phyloP scores from a whole-genome alignment of 2,113 vertebrate species.

The Oncorhynchus keta region DNA sequence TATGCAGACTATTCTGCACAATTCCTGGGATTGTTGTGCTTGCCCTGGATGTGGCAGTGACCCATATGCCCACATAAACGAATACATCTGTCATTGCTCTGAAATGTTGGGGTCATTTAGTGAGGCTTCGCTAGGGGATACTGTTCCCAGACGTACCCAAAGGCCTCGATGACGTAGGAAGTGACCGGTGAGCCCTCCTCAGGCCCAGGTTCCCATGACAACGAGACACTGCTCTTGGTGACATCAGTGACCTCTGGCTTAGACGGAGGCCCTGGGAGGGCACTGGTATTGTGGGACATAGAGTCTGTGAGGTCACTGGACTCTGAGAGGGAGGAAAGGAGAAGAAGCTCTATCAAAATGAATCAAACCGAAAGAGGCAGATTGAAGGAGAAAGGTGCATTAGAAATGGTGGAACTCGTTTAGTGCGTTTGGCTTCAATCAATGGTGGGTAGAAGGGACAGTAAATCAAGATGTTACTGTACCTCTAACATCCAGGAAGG shows the following conservation, averaged over 20 bases:
- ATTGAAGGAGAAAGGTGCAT: neutral
- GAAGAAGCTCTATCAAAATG: conserved; percentile 21
- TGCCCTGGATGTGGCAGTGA: conserved; percentile 7
- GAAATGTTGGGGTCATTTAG: conserved; percentile 60
- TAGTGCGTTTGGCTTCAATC: neutral
- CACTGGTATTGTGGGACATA: conserved; percentile 82
- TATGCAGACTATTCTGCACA: neutral
- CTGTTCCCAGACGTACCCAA: conserved; percentile 83
- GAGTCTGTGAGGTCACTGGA: conserved; percentile 82
- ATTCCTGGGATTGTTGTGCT: conserved; percentile 19
- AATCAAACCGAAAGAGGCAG: neutral
- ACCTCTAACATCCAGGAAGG: conserved; percentile 94
- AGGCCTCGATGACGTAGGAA: conserved; percentile 93
- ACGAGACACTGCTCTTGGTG: conserved; percentile 91
- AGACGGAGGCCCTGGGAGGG: conserved; percentile 88
- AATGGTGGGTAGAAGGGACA: neutral
- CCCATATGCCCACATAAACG: conserved; percentile 32
- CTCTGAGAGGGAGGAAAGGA: conserved; percentile 69
- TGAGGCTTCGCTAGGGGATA: conserved; percentile 39
- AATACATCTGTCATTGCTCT: conserved; percentile 56
- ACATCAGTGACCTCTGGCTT: conserved; percentile 95
- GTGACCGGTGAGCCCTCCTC: conserved; percentile 83
- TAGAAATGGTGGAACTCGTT: neutral
- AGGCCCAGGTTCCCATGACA: conserved; percentile 90
- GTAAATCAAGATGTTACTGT: neutral